Percentiles rank a stretch among this genome's conserved stretches.
Evolutionary conservation across 2,888 invertebrate genomes (phyloP).

Genomic region (Crioceris asparagi): DNA sequence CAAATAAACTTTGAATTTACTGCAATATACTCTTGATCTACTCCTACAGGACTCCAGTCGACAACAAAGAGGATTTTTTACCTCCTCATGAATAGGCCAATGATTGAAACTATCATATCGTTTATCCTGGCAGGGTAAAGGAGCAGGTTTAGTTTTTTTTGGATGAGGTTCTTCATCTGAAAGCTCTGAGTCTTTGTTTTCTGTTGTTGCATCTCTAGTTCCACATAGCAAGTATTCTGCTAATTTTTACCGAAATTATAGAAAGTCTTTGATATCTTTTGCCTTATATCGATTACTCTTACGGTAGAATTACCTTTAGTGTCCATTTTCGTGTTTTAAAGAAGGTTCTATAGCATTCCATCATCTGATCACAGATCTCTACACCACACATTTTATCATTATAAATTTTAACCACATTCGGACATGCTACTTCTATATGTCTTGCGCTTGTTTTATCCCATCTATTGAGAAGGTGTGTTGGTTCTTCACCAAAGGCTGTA

Average conservation of each 20-base stretch:
- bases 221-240: constrained; percentile 8
- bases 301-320: constrained; percentile 23
- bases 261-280: constrained; percentile 8
- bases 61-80: no score
- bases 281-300: constrained; percentile 21
- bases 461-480: constrained; percentile 15
- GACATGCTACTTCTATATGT: constrained; percentile 17
- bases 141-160: no score
- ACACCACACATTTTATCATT: constrained; percentile 27
- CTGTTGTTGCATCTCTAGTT: no score
- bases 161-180: no score
- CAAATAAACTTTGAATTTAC: no score
- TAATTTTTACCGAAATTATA: constrained; percentile 9
- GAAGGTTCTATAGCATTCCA: constrained; percentile 25
- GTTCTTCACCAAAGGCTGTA: constrained; percentile 22
- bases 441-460: constrained; percentile 12
- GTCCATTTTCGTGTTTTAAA: constrained; percentile 27
- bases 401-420: constrained; percentile 23
- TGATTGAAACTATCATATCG: no score
- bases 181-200: no score
- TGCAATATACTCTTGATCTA: no score
- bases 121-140: no score
- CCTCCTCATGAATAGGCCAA: no score
- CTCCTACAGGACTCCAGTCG: no score
- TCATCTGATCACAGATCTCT: constrained; percentile 23